Conservation (phyloP, 2,113 vertebrate species). For the Paradoxurus hermaphroditus region DNA sequence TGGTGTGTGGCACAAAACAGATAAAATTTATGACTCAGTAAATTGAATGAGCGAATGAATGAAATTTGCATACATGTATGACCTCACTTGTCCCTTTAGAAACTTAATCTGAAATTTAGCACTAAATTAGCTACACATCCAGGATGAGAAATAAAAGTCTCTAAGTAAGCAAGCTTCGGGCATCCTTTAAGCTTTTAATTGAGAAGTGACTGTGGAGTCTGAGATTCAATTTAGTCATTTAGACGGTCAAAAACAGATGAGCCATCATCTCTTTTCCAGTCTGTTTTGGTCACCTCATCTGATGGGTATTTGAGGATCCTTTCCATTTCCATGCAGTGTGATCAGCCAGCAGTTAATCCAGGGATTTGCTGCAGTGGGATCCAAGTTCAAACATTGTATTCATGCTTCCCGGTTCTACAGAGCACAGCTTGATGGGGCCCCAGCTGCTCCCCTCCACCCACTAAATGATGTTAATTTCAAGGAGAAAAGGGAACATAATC, state of each 20-base stretch:
- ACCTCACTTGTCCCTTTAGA: background rate
- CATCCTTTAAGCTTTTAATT: conserved; percentile 7
- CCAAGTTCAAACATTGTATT: background rate
- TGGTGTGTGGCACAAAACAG: background rate
- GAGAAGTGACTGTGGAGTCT: background rate
- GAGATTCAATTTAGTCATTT: background rate
- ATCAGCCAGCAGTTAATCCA: background rate
- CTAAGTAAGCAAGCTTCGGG: background rate
- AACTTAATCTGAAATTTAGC: background rate
- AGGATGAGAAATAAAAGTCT: background rate
- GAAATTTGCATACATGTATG: background rate
- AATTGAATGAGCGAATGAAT: background rate
- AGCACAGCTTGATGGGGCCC: background rate
- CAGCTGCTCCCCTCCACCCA: background rate
- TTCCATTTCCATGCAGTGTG: background rate
- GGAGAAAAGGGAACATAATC: background rate
- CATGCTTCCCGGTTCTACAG: too few relatives aligned
- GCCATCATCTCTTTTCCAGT: background rate
- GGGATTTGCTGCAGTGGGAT: background rate
- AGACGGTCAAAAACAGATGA: background rate
- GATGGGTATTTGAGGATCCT: background rate
- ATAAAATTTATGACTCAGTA: background rate
- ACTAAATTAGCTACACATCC: background rate
- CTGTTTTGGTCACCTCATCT: background rate
- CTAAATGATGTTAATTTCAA: background rate